Base-by-base conservation (phyloP, 2,113 vertebrate species). In the Climacteris rufus region DNA sequence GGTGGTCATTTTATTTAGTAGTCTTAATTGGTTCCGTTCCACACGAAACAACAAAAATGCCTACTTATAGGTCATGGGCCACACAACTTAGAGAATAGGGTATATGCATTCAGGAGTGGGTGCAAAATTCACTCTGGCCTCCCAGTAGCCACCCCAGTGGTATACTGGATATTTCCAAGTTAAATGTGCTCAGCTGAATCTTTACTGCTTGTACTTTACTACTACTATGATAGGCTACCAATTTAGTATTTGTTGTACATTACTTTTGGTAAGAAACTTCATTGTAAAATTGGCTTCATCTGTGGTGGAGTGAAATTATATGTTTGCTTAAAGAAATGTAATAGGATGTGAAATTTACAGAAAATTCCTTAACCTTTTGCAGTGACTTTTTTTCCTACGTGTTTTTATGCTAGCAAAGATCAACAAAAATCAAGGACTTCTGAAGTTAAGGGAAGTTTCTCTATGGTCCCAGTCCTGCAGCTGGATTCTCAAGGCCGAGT, bases 291-390 rank as follows among this genome's bases (percentile, higher is more conserved):
- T 85, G 11, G 35, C 13, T 74, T 87, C 2, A 7, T 78, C 27
- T 83, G 1, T 59, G 25, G 24, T 35, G 61, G 47, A 80, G 66
- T 84, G 30, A 40, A 87, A 83, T 87, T 80, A 45, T 11, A 1
- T 57, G 28, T 96, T 94, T 97, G 49, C 78, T 81, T 90, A 86
- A 85, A 94, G 83, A 89, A 9, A 35, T 40, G 10, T 50, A 79
- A 77, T 52, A 94, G 80, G 82, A 35, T 72, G 35, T 52, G 56
- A 93, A 64, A 75, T 83, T 78, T 94, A 59, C 60, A 52, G 59
- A 66, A 63, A 85, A 76, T 63, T 90, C 49, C 18, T 35, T 87
- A 54, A 47, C 12, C 39, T 92, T 82, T 87, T 94, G 71, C 66
- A 70, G 64, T 44, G 49, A 78, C 49, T 54, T 90, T 81, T 42